Base-by-base conservation (phyloP, 1,140 invertebrate species). In the Drosophila repletoides region DNA sequence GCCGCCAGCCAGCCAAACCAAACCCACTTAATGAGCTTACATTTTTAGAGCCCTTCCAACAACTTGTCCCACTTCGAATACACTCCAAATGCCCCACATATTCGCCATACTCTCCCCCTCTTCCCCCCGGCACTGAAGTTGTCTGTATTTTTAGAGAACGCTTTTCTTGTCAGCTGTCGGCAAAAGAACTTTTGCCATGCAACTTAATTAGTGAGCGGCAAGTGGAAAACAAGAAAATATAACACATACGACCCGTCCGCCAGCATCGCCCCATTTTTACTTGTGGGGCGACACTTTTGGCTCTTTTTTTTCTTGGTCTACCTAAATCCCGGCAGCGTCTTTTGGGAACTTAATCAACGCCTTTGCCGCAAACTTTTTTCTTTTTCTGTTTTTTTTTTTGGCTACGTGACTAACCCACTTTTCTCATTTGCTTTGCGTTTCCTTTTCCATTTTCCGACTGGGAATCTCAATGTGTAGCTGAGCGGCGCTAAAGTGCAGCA, bases 1-100 rank as follows among this genome's bases (percentile, higher is more conserved):
- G 56, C 33, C 83, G n/a, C n/a, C n/a, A n/a, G n/a, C n/a, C n/a
- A n/a, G n/a, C n/a, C n/a, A n/a, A 76, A 64, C 60, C 74, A 79
- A 84, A 53, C 69, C 76, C 80, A 84, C 67, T 86, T 86, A 86
- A 86, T 86, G 80, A 86, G 81, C 80, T 86, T 86, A 86, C 80
- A 81, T 72, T 76, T 81, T 86, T 59, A 65, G 45, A 34, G 5
- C 7, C 15, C 24, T 9, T 9, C 10, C 31, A 24, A 7, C 17
- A 1, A 5, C 14, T 7, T 7, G 33, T 2, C 26, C 22, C 56
- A 63, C 41, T 21, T 52, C 19, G 51, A 29, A 29, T 10, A 31
- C 61, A 60, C 64, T 60, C 46, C 22, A 38, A 28, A 7, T 61
- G 64, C 22, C 56, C 64, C 43, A 67, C 17, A 67, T 61, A 66